phyloP scores from a whole-genome alignment of 2,113 vertebrate species.

The cattle (Bos taurus) region DNA sequence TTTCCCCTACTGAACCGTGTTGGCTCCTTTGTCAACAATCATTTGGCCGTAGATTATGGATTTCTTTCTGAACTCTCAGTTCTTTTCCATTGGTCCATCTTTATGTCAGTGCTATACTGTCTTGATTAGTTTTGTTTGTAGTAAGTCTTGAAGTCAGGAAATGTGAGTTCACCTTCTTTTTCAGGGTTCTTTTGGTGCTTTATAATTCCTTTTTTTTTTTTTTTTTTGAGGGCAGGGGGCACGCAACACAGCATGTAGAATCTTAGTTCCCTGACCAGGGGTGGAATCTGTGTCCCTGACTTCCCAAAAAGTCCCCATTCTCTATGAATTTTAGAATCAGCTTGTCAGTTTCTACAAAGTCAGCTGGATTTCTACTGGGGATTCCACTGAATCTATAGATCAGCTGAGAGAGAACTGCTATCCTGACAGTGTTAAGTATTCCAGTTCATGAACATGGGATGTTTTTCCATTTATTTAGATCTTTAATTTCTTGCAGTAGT shows the following conservation, averaged over 20 bases:
- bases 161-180: neutral
- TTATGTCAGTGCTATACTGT: neutral
- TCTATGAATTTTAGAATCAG: neutral
- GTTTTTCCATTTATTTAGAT: neutral
- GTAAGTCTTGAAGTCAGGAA: neutral
- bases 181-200: neutral
- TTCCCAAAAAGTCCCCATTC: neutral
- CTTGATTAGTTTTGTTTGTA: neutral
- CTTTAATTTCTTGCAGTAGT: neutral
- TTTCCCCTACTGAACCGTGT: neutral
- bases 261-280: neutral
- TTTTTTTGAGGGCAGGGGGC: neutral
- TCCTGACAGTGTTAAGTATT: neutral
- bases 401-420: neutral
- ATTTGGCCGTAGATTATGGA: neutral
- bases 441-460: neutral
- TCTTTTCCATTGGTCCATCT: neutral
- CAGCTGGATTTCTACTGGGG: neutral
- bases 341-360: neutral
- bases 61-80: neutral
- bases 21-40: neutral
- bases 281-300: neutral
- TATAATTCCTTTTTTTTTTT: neutral
- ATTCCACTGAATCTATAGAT: neutral
- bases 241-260: neutral